A percentile compares a stretch with the other conserved stretches of the same genome.
phyloP scores from a whole-genome alignment of 53 echinoderm and acorn worm genomes.

The Temnopleurus reevesii region DNA sequence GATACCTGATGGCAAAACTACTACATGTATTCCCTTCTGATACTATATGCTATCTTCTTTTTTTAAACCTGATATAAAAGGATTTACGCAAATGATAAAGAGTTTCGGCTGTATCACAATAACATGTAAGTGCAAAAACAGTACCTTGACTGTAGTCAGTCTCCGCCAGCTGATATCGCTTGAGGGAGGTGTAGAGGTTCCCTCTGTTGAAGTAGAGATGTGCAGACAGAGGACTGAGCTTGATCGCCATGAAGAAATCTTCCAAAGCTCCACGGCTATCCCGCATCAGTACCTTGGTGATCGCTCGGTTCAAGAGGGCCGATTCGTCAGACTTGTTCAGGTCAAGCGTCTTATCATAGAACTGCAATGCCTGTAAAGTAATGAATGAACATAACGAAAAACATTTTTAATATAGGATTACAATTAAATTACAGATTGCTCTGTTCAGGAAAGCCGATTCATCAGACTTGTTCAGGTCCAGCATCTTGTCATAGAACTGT shows the following conservation, averaged over 20 bases:
- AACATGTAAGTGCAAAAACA: too few species aligned
- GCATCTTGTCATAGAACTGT: constrained; percentile 87
- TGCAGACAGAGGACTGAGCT: constrained; percentile 89
- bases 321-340: constrained; percentile 84
- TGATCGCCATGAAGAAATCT: constrained; percentile 84
- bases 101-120: too few species aligned
- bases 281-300: constrained; percentile 94
- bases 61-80: too few species aligned
- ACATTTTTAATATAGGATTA: too few species aligned
- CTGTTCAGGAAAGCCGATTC: constrained; percentile 90
- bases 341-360: constrained; percentile 85
- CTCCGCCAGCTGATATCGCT: constrained; percentile 85
- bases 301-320: constrained; percentile 88
- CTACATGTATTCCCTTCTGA: too few species aligned
- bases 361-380: constrained; percentile 75
- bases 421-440: too few species aligned
- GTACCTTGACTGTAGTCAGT: constrained; percentile 91
- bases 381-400: too few species aligned
- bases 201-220: constrained; percentile 97
- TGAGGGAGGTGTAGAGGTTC: constrained; percentile 89
- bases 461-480: constrained; percentile 76
- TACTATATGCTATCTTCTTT: too few species aligned
- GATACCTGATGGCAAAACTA: too few species aligned
- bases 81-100: too few species aligned
- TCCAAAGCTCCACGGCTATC: constrained; percentile 87